Percentiles rank a stretch among this genome's conserved stretches.
These are phyloP conservation scores for Cheilosia vernalis DNA, from an alignment of 2,888 invertebrate genomes.

Conservation along the genomic window DNA sequence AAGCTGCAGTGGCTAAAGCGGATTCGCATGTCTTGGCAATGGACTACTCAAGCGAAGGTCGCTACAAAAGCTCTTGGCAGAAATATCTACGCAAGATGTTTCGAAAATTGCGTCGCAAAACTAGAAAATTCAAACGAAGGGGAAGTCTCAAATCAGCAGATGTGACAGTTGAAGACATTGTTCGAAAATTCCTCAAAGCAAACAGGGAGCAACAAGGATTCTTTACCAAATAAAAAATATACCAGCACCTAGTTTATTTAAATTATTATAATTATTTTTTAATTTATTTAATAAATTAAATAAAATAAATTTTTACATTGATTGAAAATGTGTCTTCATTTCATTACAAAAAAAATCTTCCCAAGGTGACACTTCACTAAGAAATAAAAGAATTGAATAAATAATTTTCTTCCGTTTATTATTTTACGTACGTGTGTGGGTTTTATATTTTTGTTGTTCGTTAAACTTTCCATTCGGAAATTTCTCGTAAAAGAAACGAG, in stretches of 20 bases:
- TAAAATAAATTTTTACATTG: too few relatives aligned
- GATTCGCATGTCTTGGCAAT: not conserved
- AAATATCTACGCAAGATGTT: conserved; percentile 54
- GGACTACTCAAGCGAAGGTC: conserved; percentile 27
- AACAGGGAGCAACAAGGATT: conserved; percentile 36
- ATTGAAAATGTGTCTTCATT: conserved; percentile 9
- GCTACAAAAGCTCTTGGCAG: conserved; percentile 45
- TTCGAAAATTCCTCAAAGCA: conserved; percentile 1
- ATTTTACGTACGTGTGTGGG: too few relatives aligned
- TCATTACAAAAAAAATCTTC: conserved; percentile 11
- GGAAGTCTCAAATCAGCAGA: conserved; percentile 57
- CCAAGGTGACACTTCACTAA: conserved; percentile 19
- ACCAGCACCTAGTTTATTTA: not conserved
- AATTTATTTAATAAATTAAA: too few relatives aligned
- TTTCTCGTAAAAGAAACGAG: conserved; percentile 60
- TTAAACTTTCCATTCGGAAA: conserved; percentile 67
- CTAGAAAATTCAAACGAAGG: conserved; percentile 47
- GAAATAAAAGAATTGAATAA: conserved; percentile 56
- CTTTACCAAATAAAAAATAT: conserved; percentile 30
- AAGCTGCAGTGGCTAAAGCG: not conserved
- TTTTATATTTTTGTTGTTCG: conserved; percentile 18
- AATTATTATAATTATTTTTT: too few relatives aligned
- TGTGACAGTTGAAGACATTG: conserved; percentile 30
- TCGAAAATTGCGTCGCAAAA: conserved; percentile 57
- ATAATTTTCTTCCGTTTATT: conserved; percentile 32